Conservation (phyloP, 2,888 invertebrate species). For the Agonopterix alstromeriana region DNA sequence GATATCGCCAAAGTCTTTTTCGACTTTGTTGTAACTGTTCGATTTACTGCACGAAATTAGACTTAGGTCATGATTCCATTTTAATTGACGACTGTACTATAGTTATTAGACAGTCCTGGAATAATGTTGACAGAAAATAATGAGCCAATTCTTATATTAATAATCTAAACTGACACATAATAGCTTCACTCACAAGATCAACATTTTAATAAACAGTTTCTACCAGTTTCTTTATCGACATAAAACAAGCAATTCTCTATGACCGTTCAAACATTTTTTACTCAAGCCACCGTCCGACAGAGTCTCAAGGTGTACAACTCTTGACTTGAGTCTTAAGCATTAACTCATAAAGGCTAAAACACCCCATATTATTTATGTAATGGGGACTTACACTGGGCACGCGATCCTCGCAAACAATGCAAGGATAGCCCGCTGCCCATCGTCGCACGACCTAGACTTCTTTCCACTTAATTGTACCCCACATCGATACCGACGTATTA, state of each 20-base stretch:
- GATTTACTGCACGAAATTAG: no score
- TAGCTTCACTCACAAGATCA: no score
- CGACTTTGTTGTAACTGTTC: no score
- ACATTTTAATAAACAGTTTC: neutral
- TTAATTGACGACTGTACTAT: no score
- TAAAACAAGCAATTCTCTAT: neutral
- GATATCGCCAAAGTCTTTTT: no score
- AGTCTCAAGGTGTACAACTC: conserved; percentile 44
- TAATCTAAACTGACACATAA: no score
- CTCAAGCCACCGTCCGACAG: neutral
- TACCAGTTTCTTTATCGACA: neutral
- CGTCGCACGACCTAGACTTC: conserved; percentile 64
- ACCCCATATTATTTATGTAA: conserved; percentile 70
- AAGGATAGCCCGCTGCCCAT: conserved; percentile 52
- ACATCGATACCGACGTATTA: conserved; percentile 50
- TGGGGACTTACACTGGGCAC: conserved; percentile 69
- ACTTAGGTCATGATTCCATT: no score
- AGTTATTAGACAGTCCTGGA: no score
- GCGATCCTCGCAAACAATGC: conserved; percentile 70
- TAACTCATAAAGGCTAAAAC: conserved; percentile 15
- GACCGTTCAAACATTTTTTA: conserved; percentile 1
- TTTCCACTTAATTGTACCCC: conserved; percentile 65
- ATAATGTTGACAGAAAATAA: no score
- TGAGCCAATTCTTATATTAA: no score
- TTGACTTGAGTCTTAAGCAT: conserved; percentile 25